Base-by-base conservation (phyloP, 2,113 vertebrate species). In the Platycercus adscitus region DNA sequence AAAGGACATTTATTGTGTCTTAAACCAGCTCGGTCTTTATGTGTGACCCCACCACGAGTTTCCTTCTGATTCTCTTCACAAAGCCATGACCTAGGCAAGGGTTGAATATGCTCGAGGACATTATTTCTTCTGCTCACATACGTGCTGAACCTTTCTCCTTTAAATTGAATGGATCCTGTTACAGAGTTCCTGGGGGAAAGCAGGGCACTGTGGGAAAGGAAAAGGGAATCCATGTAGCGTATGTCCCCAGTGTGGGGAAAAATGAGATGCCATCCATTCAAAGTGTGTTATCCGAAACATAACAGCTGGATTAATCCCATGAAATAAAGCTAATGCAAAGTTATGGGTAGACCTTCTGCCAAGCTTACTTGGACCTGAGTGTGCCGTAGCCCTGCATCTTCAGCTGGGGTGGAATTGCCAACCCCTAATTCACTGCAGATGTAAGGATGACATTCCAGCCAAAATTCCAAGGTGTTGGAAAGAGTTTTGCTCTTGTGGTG, bases 281-380 rank as follows among this genome's bases (percentile, higher is more conserved):
- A 35, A 76, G 90, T 18, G 1, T 7, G 9, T 73, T 78, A 43
- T 91, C 86, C 77, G 94, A 91, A 95, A 61, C 19, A 0, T 13
- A 95, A 72, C 93, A 95, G 90, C 95, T 96, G 96, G 69, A 65
- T 94, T 86, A 94, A 91, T 94, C 93, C 93, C 2, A 0, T 39
- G 85, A 81, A 83, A 71, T 81, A 71, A 86, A 93, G 73, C 76
- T 61, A 79, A 65, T 26, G 24, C 29, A 6, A 63, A 70, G 53
- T 43, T 29, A 23, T 58, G 46, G 79, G 17, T 47, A 35, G 53
- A 64, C 61, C 75, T 95, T 56, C 63, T 72, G 28, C 58, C 46
- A 61, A 60, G 39, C 35, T 68, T 9, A 16, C 86, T 64, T 23
- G 33, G 72, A 60, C 61, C 16, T 3, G 55, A 72, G 61, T 0